Evolutionary conservation across 2,113 vertebrate species (phyloP), one percentile per base, ranked within the genome.

Genomic region (Nothoprocta perdicaria): DNA sequence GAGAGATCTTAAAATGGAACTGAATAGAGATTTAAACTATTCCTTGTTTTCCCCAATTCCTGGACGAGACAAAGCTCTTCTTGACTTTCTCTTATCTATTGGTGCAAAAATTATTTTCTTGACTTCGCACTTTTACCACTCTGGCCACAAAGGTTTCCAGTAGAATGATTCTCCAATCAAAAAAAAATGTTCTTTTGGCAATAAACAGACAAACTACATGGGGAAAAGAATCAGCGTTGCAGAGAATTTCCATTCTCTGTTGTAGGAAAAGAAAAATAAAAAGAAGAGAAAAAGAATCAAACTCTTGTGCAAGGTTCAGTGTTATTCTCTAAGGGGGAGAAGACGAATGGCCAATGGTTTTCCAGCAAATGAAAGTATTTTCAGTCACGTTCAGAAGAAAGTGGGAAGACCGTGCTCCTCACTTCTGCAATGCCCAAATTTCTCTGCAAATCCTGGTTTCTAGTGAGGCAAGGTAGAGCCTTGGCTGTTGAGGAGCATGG

Each of bases 1-100:
- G 38, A 77, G 27, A 91, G 31, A 71, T 55, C 46, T 95, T 73
- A 41, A 88, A 94, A 79, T 46, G 29, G 29, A 90, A 82, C 27
- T 58, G 23, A 84, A 84, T 55, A 33, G 16, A 69, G 16, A 77
- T 71, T 89, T 74, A 72, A 66, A 52, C 14, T 81, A 58, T 53
- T 83, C 71, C 66, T 85, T 10, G 13, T 84, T 89, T 83, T 82
- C 43, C 24, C 41, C 46, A 15, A 57, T 67, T 87, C 26, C 31
- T 89, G 17, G 33, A 57, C 33, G 67, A 60, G 41, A 38, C 31
- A 86, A 88, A 76, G 13, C 12, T 81, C 58, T 71, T 86, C 35
- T 33, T 76, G 35, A 76, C 65, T 27, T 33, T 8, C 8, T 69
- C 46, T 55, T 89, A 48, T n/a, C 48, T 77, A 41, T 9, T 38